A percentile compares a stretch with the other conserved stretches of the same genome.
Evolutionary conservation across 2,113 vertebrate genomes (phyloP).

Genomic region (Hymenochirus boettgeri): DNA sequence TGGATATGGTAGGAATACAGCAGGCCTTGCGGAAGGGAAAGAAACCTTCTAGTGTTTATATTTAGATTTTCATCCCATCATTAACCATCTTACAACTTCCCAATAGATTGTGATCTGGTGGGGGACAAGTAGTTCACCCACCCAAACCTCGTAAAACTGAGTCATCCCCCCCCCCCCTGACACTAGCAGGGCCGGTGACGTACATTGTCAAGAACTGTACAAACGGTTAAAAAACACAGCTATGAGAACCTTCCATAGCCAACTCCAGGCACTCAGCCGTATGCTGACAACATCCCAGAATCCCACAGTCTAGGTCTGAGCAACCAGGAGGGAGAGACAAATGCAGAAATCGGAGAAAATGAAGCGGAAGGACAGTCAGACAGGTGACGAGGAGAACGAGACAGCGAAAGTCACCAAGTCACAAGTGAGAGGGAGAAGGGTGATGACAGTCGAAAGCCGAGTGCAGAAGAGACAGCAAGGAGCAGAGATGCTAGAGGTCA

Average conservation of each 20-base stretch:
- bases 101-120: no score
- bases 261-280: conserved; percentile 65
- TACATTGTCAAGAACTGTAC: no score
- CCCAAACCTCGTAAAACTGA: no score
- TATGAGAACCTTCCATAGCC: conserved; percentile 66
- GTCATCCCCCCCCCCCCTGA: no score
- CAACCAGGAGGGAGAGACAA: conserved; percentile 7
- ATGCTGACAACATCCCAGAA: conserved; percentile 56
- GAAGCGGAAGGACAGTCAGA: conserved; percentile 11
- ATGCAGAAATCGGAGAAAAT: conserved; percentile 23
- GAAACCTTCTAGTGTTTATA: no score
- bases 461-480: conserved; percentile 66
- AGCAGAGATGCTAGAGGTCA: conserved; percentile 61
- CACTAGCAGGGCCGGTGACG: no score
- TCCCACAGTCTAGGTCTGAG: conserved; percentile 41
- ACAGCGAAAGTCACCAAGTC: conserved; percentile 45
- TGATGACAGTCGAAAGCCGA: conserved; percentile 57
- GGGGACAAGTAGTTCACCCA: no score
- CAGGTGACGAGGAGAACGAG: conserved; percentile 45
- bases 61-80: no score
- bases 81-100: no score
- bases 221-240: no score
- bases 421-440: conserved; percentile 50
- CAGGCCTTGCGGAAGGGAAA: no score
- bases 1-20: no score